A percentile compares a stretch with the other conserved stretches of the same genome.
These are phyloP conservation scores for Coenonympha arcania DNA, from an alignment of 2,888 invertebrate genomes.

Conservation along the genomic window DNA sequence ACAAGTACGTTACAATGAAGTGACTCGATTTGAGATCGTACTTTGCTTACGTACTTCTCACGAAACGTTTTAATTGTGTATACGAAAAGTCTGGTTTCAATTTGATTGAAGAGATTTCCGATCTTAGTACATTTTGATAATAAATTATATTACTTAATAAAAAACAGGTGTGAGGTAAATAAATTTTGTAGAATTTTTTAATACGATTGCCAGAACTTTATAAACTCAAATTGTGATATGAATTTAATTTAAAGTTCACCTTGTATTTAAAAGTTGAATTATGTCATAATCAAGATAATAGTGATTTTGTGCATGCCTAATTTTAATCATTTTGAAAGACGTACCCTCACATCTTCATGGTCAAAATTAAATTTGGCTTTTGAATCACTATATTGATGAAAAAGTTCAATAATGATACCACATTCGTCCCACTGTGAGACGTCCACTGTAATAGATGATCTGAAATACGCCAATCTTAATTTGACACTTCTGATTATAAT, in stretches of 20 bases:
- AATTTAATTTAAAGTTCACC: too few relatives aligned
- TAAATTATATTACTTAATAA: too few relatives aligned
- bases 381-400: slow-evolving; percentile 15
- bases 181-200: too few relatives aligned
- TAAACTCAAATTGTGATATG: too few relatives aligned
- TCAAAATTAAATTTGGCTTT: slow-evolving; percentile 9
- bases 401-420: slow-evolving; percentile 26
- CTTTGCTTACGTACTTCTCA: neutral
- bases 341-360: neutral
- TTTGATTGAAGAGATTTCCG: too few relatives aligned
- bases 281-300: too few relatives aligned
- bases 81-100: too few relatives aligned
- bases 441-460: slow-evolving; percentile 61
- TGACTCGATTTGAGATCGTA: slow-evolving; percentile 7
- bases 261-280: too few relatives aligned
- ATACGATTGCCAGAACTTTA: too few relatives aligned
- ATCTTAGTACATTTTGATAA: too few relatives aligned
- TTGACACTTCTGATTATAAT: slow-evolving; percentile 51
- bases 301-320: neutral
- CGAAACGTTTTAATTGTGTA: too few relatives aligned
- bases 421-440: slow-evolving; percentile 61
- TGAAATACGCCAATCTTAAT: slow-evolving; percentile 49
- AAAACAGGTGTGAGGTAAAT: too few relatives aligned
- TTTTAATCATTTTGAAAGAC: neutral
- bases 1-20: slow-evolving; percentile 29